These are phyloP conservation scores for Sylvicola fuscatus DNA, from an alignment of 2,888 invertebrate genomes.

Conservation along the genomic window DNA sequence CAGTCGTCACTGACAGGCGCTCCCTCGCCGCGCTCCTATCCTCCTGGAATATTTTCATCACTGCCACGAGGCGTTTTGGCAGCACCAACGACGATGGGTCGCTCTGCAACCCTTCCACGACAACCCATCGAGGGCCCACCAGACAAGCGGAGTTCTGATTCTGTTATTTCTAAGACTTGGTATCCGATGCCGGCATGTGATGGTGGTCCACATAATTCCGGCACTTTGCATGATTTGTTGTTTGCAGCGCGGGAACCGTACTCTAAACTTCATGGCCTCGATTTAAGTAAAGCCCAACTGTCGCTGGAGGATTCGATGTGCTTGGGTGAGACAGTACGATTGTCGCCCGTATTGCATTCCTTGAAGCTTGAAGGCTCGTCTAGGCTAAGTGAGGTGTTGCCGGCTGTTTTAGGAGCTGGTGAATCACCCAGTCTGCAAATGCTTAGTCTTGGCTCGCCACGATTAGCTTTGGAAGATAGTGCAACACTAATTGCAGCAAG, in stretches of 20 bases:
- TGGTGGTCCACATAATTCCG: slow-evolving; percentile 19
- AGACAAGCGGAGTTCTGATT: slow-evolving; percentile 30
- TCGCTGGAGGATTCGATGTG: slow-evolving; percentile 32
- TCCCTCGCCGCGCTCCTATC: slow-evolving; percentile 17
- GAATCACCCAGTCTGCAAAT: slow-evolving; percentile 31
- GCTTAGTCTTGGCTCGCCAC: slow-evolving; percentile 30
- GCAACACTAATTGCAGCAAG: slow-evolving; percentile 17
- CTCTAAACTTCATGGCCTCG: slow-evolving; percentile 30
- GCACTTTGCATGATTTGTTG: slow-evolving; percentile 16
- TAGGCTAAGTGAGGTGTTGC: slow-evolving; percentile 31
- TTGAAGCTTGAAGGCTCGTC: slow-evolving; percentile 32
- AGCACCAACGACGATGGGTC: slow-evolving; percentile 25
- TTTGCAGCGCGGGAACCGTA: slow-evolving; percentile 26
- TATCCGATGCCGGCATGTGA: slow-evolving; percentile 32
- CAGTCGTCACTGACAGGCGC: slow-evolving; percentile 16
- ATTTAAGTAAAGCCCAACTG: slow-evolving; percentile 33
- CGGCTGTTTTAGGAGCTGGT: slow-evolving; percentile 30
- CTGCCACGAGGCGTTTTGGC: slow-evolving; percentile 27
- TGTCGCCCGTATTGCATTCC: slow-evolving; percentile 29
- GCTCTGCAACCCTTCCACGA: slow-evolving; percentile 28
- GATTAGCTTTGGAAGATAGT: slow-evolving; percentile 29
- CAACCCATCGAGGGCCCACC: slow-evolving; percentile 25
- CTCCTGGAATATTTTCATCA: slow-evolving; percentile 26
- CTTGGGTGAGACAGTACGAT: slow-evolving; percentile 30
- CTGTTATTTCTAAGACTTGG: slow-evolving; percentile 29